Base-by-base conservation (phyloP, 2,113 vertebrate genomes). In the Aphelocoma coerulescens region DNA sequence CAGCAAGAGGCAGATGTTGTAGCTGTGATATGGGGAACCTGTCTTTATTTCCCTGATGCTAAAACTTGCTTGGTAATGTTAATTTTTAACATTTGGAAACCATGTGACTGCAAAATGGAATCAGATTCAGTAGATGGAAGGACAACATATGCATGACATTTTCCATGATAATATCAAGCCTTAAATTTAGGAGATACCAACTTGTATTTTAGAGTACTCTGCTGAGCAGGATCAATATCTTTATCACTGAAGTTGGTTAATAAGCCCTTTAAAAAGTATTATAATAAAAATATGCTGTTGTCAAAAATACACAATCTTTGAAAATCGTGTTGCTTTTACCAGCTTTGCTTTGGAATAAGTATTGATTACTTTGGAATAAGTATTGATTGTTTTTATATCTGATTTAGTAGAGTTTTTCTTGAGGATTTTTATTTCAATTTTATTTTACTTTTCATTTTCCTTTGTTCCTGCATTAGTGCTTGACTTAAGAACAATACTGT, bases 1-100 rank as follows among this genome's bases (percentile, higher is more conserved):
- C 59, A 79, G 26, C 0, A 0, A 87, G 49, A 54, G 83, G 71
- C 73, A 95, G 66, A 35, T 0, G 0, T 21, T 4, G 10, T 55
- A 74, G 81, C 52, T 75, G 65, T 88, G 87, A 58, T 85, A 86
- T 4, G 11, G 41, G 75, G 73, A 90, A 27, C 20, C 26, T 61
- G 22, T 63, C 54, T 69, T 79, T 78, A 77, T 67, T 95, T 49
- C 44, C 39, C 20, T 72, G 75, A 24, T 35, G 28, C 32, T 75
- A 77, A 79, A 88, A 46, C 10, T 49, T 37, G 12, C 74, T 71
- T 41, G 55, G 55, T 59, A 66, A 76, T 67, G 51, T 69, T 69
- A 62, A 79, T 66, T 86, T 85, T 69, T 52, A 80, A n/a, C 30
- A 24, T 80, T 87, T 65, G 77, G 68, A 81, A 90, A 54, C 41